Evolutionary conservation across 2,888 invertebrate genomes (phyloP).

Genomic region (Euplagia quadripunctaria): DNA sequence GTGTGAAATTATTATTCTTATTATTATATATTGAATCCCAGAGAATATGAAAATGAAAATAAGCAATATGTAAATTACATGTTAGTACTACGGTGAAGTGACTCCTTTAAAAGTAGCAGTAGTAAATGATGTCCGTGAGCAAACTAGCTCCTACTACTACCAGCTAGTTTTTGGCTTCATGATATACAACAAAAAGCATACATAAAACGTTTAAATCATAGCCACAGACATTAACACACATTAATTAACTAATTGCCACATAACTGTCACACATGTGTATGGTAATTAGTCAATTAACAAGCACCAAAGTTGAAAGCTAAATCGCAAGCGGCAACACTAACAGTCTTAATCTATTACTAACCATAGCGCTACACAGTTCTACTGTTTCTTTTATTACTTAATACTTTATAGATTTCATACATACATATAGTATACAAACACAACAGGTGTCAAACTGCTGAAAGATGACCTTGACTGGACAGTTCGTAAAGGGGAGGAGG

Average conservation of each 20-base stretch:
- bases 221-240: slow-evolving; percentile 14
- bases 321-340: slow-evolving; percentile 23
- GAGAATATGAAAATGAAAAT: background rate
- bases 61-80: background rate
- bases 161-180: background rate
- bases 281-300: slow-evolving; percentile 40
- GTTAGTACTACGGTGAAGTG: background rate
- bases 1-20: background rate
- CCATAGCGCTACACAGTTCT: slow-evolving; percentile 37
- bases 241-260: slow-evolving; percentile 40
- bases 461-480: slow-evolving; percentile 75
- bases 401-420: slow-evolving; percentile 56
- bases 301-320: slow-evolving; percentile 26
- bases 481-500: slow-evolving; percentile 59
- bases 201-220: slow-evolving; percentile 2
- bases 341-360: slow-evolving; percentile 6
- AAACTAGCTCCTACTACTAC: background rate
- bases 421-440: slow-evolving; percentile 75
- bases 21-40: background rate
- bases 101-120: background rate
- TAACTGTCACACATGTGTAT: slow-evolving; percentile 28
- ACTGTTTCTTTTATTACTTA: slow-evolving; percentile 45
- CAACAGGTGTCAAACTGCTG: slow-evolving; percentile 81
- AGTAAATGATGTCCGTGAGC: background rate
- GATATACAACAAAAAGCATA: background rate